A percentile compares a stretch with the other conserved stretches of the same genome.
Evolutionary conservation across 2,888 invertebrate species (phyloP).

Genomic region (Thereva nobilitata): DNA sequence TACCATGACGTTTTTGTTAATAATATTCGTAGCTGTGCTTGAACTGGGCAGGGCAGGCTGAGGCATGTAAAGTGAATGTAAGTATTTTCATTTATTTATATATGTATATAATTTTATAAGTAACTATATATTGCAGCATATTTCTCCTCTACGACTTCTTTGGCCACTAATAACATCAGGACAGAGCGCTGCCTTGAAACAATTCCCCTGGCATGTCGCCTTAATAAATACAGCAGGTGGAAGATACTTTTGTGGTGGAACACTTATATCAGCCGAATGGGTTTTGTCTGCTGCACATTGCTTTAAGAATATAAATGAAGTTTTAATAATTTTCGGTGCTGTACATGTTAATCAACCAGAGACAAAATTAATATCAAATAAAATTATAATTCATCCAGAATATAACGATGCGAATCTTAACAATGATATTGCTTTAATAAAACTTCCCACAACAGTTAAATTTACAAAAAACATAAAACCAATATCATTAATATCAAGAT

Average conservation of each 20-base stretch:
- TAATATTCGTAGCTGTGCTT: no score
- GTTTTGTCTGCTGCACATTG: constrained; percentile 25
- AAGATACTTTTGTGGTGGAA: constrained; percentile 28
- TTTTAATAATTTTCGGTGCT: constrained; percentile 50
- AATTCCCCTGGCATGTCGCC: constrained; percentile 55
- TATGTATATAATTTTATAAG: no score
- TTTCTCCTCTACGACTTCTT: not conserved
- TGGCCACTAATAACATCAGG: constrained; percentile 12
- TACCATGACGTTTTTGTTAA: no score
- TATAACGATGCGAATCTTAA: constrained; percentile 48
- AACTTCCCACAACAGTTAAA: constrained; percentile 47
- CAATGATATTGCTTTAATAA: constrained; percentile 53
- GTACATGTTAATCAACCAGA: constrained; percentile 45
- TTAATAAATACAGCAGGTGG: constrained; percentile 46
- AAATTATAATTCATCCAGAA: constrained; percentile 50
- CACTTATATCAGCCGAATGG: constrained; percentile 24
- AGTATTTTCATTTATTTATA: no score
- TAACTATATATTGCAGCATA: no score
- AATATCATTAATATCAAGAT: constrained; percentile 46
- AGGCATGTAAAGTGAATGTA: no score
- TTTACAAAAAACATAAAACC: constrained; percentile 48
- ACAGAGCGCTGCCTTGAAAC: constrained; percentile 11
- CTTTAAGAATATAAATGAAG: constrained; percentile 39
- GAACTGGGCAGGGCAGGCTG: no score
- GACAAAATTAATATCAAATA: constrained; percentile 47